A percentile compares a stretch with the other conserved stretches of the same genome.
Evolutionary conservation across 2,797 vertebrate genomes (phyloP).

Genomic region (Dallia pectoralis): DNA sequence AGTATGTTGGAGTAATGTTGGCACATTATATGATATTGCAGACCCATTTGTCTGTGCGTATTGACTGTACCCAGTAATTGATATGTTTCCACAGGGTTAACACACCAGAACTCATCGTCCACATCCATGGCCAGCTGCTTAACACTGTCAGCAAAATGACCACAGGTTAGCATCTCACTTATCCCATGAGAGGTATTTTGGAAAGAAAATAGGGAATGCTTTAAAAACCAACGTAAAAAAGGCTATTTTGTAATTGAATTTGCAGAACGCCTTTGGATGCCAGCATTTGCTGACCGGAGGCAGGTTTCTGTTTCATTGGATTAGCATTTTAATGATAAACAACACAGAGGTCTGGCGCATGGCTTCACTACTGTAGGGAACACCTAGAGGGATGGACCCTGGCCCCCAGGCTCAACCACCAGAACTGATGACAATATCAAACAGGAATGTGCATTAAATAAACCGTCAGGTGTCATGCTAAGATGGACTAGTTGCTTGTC

Average conservation of each 20-base stretch:
- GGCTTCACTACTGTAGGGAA: conserved; percentile 39
- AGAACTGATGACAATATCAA: conserved; percentile 38
- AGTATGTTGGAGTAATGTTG: no score
- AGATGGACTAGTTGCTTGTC: conserved; percentile 34
- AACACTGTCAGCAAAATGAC: not conserved
- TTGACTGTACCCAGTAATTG: no score
- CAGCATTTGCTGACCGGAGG: conserved; percentile 38
- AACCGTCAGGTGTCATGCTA: conserved; percentile 52
- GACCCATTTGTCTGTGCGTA: no score
- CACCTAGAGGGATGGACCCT: conserved; percentile 34
- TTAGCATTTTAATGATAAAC: conserved; percentile 59
- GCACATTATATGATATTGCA: no score
- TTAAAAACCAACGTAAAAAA: conserved; percentile 25
- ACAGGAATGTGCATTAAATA: conserved; percentile 48
- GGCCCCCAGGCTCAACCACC: conserved; percentile 28
- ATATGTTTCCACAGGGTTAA: no score
- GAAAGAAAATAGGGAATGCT: conserved; percentile 1
- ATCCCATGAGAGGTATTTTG: not conserved
- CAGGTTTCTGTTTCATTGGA: conserved; percentile 46
- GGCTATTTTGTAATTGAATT: conserved; percentile 32
- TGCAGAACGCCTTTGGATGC: conserved; percentile 17
- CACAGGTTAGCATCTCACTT: not conserved
- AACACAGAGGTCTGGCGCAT: conserved; percentile 41
- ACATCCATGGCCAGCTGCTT: not conserved
- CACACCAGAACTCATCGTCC: no score